Evolutionary conservation across 2,797 vertebrate genomes (phyloP), one percentile per base, ranked within the genome.

Genomic region (Naso thynnoides): DNA sequence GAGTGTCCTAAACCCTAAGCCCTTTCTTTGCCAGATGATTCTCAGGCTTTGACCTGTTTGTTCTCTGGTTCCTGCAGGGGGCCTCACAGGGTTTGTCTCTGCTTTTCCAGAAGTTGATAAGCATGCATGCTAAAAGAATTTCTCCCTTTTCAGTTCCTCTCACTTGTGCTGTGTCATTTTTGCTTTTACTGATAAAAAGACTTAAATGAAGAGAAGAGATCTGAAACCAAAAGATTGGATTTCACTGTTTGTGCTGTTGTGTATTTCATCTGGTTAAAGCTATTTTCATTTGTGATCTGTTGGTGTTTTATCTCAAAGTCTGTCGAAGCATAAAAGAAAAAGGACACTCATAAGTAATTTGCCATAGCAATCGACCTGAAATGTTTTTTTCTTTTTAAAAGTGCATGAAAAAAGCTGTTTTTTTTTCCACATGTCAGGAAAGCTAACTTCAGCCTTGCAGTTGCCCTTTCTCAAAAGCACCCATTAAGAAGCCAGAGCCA

Each of bases 21-120:
- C 61, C 57, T 87, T 88, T 86, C 85, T 85, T 90, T 85, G 77
- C 88, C 86, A 77, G 76, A 71, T 52, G 42, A 83, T 76, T 76
- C 61, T 72, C 31, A 62, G 71, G 66, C 64, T 61, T 52, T 57
- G 70, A 48, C 48, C 36, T 69, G 47, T 85, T 50, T 74, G 61
- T 77, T 58, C 19, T 85, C 70, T 78, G 66, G 61, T 82, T 53
- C n/a, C 29, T 39, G 61, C 56, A 24, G 61, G 58, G 68, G 62
- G 59, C n/a, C 44, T 76, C 73, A 41, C 26, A 27, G 62, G 49
- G 8, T 53, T 70, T 68, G 18, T 60, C 47, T 57, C 26, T 53
- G 36, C 60, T 68, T 67, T 68, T 73, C 41, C 64, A 70, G 47
- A 74, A 71, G 50, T 59, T 68, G 41, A 73, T 49, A 63, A 63